Base-by-base conservation (phyloP, 1,140 invertebrate genomes). In the Agrypnia vestita region DNA sequence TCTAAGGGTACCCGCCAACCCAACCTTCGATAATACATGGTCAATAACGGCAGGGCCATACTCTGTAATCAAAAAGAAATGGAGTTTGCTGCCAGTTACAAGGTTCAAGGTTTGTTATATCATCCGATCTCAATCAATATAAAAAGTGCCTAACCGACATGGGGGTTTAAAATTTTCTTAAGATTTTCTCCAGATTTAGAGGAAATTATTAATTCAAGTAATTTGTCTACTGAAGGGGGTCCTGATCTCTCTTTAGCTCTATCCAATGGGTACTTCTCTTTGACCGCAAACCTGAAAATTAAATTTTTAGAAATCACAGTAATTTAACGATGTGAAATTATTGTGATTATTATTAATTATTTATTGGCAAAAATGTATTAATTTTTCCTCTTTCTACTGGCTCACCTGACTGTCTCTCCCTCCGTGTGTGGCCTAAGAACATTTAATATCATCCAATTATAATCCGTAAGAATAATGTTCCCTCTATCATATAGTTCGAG, bases 401-500 rank as follows among this genome's bases (percentile, higher is more conserved):
- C 6, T 21, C 15, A 94, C 92, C 91, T 93, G 10, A 98, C 92
- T 90, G 97, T 96, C 86, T 98, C 97, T 55, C 95, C 96, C 88
- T 98, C 97, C 12, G 95, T 96, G 84, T 99, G 94, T 0, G 97
- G 97, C 64, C 99, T 90, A 1, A 99, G 87, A 51, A 99, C 94
- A 90, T 98, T 97, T 0, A 99, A 90, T 84, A 99, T 99, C 0
- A 91, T 95, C 89, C 96, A 95, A 79, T 98, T 93, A 87, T 93
- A 90, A 90, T 99, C 98, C 19, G 98, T 98, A 0, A 99, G 89
- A 71, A 99, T 92, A 62, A 99, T 95, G 87, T 99, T 99, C 78
- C 99, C 99, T 74, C 96, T 92, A 90, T 99, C 98, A 87, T 99
- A 99, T 0, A 99, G 86, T 88, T 99, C 99, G 71, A 99, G 86